Evolutionary conservation across 2,113 vertebrate species (phyloP).

Genomic region (Salvator merianae): DNA sequence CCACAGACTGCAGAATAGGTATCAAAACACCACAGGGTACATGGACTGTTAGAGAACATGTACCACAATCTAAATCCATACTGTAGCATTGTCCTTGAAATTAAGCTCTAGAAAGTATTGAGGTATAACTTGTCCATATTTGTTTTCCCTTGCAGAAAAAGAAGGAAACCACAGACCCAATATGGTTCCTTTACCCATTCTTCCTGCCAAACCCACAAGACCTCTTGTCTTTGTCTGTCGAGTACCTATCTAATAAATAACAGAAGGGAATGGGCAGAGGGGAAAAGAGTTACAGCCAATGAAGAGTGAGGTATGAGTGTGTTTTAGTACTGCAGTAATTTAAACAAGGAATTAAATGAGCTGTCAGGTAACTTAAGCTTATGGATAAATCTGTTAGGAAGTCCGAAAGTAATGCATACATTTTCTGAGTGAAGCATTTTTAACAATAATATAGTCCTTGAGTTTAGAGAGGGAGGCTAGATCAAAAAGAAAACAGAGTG

Average conservation of each 20-base stretch:
- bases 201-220: not conserved
- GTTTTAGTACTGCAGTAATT: not conserved
- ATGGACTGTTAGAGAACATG: not conserved
- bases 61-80: not conserved
- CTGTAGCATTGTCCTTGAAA: not conserved
- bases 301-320: no score
- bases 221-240: not conserved
- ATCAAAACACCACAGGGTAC: not conserved
- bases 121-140: not conserved
- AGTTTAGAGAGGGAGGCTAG: not conserved
- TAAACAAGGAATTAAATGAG: not conserved
- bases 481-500: not conserved
- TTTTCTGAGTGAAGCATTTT: not conserved
- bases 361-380: not conserved
- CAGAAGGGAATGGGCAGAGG: not conserved
- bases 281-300: not conserved
- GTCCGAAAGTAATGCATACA: not conserved
- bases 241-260: constrained; percentile 5
- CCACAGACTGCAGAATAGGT: not conserved
- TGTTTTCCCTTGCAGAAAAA: not conserved
- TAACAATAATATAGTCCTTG: not conserved
- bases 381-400: not conserved
- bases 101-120: not conserved
- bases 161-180: not conserved
- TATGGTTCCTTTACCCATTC: not conserved